phyloP scores from a whole-genome alignment of 2,113 vertebrate genomes.

The Gallinago media region DNA sequence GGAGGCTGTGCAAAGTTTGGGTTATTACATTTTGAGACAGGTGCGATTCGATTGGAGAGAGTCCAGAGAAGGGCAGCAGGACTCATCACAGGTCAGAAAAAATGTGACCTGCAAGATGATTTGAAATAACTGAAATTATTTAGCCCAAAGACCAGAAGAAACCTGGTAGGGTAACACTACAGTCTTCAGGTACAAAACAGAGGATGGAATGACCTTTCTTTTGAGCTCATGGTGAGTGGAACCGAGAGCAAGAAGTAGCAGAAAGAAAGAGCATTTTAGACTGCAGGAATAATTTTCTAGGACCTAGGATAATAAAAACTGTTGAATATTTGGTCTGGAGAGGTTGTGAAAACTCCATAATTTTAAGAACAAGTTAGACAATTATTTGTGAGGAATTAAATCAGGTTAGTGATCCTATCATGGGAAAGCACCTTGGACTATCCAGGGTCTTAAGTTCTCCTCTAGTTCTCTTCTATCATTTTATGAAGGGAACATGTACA shows the following conservation, averaged over 20 bases:
- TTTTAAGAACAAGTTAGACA: neutral
- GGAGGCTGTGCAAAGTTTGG: neutral
- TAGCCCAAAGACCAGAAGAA: neutral
- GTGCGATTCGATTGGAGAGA: neutral
- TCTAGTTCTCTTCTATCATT: neutral
- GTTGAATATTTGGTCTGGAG: neutral
- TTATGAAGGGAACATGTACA: neutral
- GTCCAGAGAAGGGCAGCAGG: neutral
- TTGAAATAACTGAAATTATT: neutral
- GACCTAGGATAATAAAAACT: neutral
- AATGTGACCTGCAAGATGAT: neutral
- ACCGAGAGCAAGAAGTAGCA: neutral
- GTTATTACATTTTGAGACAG: neutral
- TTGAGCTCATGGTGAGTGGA: neutral
- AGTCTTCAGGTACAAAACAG: neutral
- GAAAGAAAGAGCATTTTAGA: neutral
- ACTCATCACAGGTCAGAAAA: neutral
- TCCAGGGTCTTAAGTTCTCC: neutral
- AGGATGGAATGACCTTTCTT: neutral
- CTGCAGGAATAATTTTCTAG: neutral
- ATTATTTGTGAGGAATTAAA: neutral
- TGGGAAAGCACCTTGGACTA: neutral
- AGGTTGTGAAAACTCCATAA: neutral
- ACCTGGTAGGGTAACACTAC: neutral
- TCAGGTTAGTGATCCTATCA: neutral